Conservation (phyloP, 2,888 invertebrate species). For the Cybosia mesomella region DNA sequence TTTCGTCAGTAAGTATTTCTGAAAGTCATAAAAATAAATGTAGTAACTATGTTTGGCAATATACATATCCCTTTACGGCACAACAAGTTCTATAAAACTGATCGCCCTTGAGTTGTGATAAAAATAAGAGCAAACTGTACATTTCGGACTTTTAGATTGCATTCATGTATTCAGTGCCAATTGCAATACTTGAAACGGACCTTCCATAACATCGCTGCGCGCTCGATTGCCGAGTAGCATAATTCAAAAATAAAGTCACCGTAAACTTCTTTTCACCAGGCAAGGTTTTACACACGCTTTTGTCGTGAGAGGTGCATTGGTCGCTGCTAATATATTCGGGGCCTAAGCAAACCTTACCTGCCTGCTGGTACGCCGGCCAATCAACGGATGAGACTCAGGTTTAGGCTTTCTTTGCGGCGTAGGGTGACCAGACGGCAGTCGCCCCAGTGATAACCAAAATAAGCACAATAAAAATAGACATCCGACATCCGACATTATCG, state of each 20-base stretch:
- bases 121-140: slow-evolving; percentile 48
- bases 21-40: slow-evolving; percentile 18
- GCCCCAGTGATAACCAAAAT: no score
- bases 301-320: neutral
- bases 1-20: slow-evolving; percentile 15
- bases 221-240: neutral
- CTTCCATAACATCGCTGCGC: neutral
- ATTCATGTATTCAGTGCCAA: slow-evolving; percentile 24
- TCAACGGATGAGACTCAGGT: no score
- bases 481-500: no score
- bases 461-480: no score
- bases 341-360: no score
- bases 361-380: no score
- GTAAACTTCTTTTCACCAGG: neutral
- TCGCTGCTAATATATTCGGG: no score
- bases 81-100: slow-evolving; percentile 30
- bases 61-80: slow-evolving; percentile 39
- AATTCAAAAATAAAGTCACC: neutral
- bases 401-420: no score
- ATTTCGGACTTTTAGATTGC: slow-evolving; percentile 48
- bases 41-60: slow-evolving; percentile 21
- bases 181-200: neutral
- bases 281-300: neutral
- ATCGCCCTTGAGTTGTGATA: slow-evolving; percentile 54
- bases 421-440: no score